Evolutionary conservation across 2,888 invertebrate species (phyloP).

Genomic region (Ypsolopha sequella): DNA sequence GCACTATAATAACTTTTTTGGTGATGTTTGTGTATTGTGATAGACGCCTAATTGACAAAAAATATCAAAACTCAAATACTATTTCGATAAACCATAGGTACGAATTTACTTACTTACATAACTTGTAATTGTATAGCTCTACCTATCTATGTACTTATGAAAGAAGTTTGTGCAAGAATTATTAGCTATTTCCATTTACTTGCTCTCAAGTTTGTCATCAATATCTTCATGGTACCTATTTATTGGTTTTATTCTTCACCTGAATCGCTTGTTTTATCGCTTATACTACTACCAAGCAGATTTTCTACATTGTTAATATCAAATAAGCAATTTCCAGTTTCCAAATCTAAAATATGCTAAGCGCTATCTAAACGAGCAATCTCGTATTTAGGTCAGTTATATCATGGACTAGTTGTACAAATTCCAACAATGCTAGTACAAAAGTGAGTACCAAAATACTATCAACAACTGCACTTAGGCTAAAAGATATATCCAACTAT

Average conservation of each 20-base stretch:
- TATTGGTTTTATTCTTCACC: too few relatives aligned
- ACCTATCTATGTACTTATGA: constrained; percentile 48
- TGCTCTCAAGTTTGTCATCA: too few relatives aligned
- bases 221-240: too few relatives aligned
- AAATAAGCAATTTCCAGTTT: constrained; percentile 7
- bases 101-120: neutral
- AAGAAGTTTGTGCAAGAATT: constrained; percentile 57
- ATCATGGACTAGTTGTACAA: constrained; percentile 51
- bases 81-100: neutral
- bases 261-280: too few relatives aligned
- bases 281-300: too few relatives aligned
- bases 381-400: constrained; percentile 3
- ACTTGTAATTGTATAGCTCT: constrained; percentile 33
- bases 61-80: too few relatives aligned
- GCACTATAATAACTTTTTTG: neutral
- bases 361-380: constrained; percentile 30
- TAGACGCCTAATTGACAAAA: too few relatives aligned
- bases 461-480: constrained; percentile 24
- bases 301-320: constrained; percentile 16
- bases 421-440: constrained; percentile 49
- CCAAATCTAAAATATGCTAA: constrained; percentile 37
- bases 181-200: constrained; percentile 8
- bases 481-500: neutral
- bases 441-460: constrained; percentile 64
- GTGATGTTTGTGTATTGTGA: neutral